These are phyloP conservation scores for Romanogobio albipinnatus DNA, from an alignment of 2,113 vertebrate species.

Conservation along the genomic window DNA sequence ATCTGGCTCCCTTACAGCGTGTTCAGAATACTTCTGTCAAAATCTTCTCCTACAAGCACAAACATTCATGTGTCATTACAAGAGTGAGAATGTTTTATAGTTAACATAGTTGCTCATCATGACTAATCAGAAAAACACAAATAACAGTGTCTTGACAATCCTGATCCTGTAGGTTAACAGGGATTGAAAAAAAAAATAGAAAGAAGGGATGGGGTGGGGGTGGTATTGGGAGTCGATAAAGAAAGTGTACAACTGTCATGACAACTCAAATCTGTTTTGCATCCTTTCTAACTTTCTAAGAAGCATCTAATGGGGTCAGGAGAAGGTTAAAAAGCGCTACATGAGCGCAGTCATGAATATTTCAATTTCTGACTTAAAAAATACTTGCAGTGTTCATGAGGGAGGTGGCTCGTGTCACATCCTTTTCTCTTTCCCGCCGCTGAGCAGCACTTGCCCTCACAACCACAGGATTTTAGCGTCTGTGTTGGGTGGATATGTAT, in stretches of 20 bases:
- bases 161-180: not conserved
- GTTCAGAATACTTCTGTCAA: not conserved
- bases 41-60: not conserved
- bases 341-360: constrained; percentile 76
- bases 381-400: constrained; percentile 57
- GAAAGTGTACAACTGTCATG: constrained; percentile 54
- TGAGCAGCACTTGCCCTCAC: constrained; percentile 50
- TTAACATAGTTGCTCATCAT: not conserved
- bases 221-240: no score
- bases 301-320: constrained; percentile 73
- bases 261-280: constrained; percentile 58
- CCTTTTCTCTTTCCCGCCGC: constrained; percentile 8
- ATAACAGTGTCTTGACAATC: not conserved
- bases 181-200: not conserved
- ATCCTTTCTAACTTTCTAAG: constrained; percentile 68
- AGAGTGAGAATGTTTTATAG: not conserved
- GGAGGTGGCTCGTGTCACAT: constrained; percentile 46
- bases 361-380: constrained; percentile 71
- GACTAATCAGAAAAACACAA: constrained; percentile 1
- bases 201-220: not conserved
- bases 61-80: not conserved
- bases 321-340: constrained; percentile 75
- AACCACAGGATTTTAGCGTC: constrained; percentile 43
- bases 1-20: not conserved
- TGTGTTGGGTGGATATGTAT: constrained; percentile 34